phyloP scores from a whole-genome alignment of 1,140 invertebrate species.

The Globodera rostochiensis region DNA sequence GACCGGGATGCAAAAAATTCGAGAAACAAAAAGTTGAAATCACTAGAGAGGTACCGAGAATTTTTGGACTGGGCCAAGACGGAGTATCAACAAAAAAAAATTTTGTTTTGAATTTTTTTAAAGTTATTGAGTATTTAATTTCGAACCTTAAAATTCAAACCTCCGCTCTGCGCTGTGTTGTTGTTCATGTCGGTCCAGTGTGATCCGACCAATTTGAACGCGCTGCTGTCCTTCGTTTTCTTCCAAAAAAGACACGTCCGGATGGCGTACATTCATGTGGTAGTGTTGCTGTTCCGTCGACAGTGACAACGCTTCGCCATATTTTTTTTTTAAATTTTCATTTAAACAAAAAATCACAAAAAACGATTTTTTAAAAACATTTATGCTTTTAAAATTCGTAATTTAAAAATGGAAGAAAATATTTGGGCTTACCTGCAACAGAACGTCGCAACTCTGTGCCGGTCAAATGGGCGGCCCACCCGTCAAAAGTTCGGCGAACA shows the following conservation, averaged over 20 bases:
- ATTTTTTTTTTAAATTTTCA: too few species aligned
- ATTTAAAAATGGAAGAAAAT: too few species aligned
- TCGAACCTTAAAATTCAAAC: not conserved
- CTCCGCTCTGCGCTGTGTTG: not conserved
- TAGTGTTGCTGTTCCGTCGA: constrained; percentile 37
- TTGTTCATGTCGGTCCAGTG: constrained; percentile 14
- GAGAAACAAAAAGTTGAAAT: too few species aligned
- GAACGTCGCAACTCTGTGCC: constrained; percentile 4
- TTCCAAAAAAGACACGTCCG: constrained; percentile 36
- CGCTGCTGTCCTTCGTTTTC: not conserved
- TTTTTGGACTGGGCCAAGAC: too few species aligned
- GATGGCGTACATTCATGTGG: constrained; percentile 35
- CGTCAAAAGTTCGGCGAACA: constrained; percentile 55
- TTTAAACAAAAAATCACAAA: too few species aligned
- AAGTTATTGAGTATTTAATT: too few species aligned
- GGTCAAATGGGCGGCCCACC: constrained; percentile 46
- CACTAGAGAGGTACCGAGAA: too few species aligned
- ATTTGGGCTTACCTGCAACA: not conserved
- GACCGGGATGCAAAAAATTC: too few species aligned
- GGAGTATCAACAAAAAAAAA: too few species aligned
- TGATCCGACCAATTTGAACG: constrained; percentile 38
- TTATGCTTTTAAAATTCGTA: too few species aligned
- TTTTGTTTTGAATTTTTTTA: too few species aligned
- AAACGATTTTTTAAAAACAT: too few species aligned
- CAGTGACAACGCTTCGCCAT: constrained; percentile 30